These are phyloP conservation scores for Drosophila nikananu DNA, from an alignment of 1,140 invertebrate species.

Conservation along the genomic window DNA sequence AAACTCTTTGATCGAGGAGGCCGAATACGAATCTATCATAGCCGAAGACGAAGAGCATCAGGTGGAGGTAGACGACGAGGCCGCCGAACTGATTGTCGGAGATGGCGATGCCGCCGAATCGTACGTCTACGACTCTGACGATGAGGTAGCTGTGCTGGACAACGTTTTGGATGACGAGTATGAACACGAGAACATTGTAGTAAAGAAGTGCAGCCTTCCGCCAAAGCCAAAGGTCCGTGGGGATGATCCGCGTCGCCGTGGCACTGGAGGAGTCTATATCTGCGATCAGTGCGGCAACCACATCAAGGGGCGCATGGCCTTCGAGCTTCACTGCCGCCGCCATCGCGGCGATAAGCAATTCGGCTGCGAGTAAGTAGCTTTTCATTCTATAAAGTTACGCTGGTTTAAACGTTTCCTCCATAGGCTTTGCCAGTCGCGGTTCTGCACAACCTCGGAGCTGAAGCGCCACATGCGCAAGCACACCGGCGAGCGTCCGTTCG, in stretches of 20 bases:
- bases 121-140: conserved; percentile 69
- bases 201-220: conserved; percentile 65
- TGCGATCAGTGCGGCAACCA: conserved; percentile 77
- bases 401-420: neutral
- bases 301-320: conserved; percentile 72
- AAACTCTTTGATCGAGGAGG: conserved; percentile 54
- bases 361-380: conserved; percentile 69
- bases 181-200: conserved; percentile 63
- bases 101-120: conserved; percentile 61
- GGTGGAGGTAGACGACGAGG: conserved; percentile 56
- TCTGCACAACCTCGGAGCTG: conserved; percentile 77
- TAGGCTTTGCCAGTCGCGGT: conserved; percentile 75
- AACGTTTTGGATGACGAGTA: conserved; percentile 73
- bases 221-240: conserved; percentile 62
- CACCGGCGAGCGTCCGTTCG: conserved; percentile 72
- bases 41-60: conserved; percentile 51
- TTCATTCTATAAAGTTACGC: neutral
- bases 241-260: conserved; percentile 61
- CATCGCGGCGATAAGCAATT: conserved; percentile 74
- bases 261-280: conserved; percentile 67
- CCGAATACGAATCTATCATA: conserved; percentile 67
- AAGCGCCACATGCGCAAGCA: conserved; percentile 78
- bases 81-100: conserved; percentile 49
- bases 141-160: conserved; percentile 69
- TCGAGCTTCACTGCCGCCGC: conserved; percentile 71